Evolutionary conservation across 2,888 invertebrate species (phyloP).

Genomic region (Gastrophysa polygoni): DNA sequence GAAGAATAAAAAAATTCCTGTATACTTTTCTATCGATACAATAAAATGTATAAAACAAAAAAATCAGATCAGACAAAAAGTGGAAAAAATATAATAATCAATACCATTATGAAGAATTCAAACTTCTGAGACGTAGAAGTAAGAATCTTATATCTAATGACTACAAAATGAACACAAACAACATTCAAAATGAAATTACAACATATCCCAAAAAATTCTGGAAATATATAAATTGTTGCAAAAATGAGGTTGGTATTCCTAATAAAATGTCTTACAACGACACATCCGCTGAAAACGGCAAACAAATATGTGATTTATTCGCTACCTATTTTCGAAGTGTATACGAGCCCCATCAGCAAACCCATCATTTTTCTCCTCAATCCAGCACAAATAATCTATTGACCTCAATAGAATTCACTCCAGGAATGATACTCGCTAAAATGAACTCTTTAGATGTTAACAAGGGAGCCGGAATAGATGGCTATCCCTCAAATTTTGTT

Average conservation of each 20-base stretch:
- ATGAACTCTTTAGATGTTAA: no score
- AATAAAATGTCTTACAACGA: background rate
- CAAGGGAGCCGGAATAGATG: background rate
- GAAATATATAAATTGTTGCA: background rate
- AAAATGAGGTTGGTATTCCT: background rate
- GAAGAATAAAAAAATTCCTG: background rate
- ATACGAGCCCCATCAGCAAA: no score
- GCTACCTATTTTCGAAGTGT: background rate
- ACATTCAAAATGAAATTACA: no score
- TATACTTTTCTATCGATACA: background rate
- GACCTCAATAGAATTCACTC: background rate
- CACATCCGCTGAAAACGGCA: background rate
- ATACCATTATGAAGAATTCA: background rate
- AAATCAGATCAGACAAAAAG: background rate
- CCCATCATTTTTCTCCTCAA: background rate
- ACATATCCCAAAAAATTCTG: background rate
- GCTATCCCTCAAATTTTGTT: background rate
- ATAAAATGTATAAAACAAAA: background rate
- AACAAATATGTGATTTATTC: slow-evolving; percentile 1
- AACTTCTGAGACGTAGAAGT: background rate
- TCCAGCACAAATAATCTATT: background rate
- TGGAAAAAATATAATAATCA: no score
- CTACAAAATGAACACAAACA: background rate
- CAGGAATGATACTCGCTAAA: background rate
- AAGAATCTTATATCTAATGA: background rate